Base-by-base conservation (phyloP, 2,797 vertebrate species). In the Triplophysa yarkandensis region DNA sequence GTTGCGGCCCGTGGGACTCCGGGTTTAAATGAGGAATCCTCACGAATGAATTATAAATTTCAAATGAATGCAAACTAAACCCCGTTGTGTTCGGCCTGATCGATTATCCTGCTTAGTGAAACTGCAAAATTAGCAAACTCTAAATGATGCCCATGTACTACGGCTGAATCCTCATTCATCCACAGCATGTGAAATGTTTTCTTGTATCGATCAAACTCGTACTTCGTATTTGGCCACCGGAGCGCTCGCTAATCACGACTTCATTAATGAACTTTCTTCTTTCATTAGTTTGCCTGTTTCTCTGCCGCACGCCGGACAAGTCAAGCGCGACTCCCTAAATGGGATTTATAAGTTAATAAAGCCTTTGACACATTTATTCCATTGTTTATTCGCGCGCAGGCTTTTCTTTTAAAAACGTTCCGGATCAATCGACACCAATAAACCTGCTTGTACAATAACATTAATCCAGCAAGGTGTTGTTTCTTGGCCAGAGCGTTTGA, bases 91-190 rank as follows among this genome's bases (percentile, higher is more conserved):
- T 66, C 55, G 36, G 27, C 27, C 19, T 61, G 44, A 80, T 75
- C 64, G 76, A 82, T 77, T 57, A 36, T 41, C 43, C 30, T 34
- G 62, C 17, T 41, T 39, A 46, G 66, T 54, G 50, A 13, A 28
- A 52, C 34, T 36, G 74, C 77, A 60, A 52, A 23, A 63, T 78
- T 74, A 84, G 82, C 76, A 79, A 68, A 41, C 65, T 52, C 44
- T 23, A 78, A 68, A 66, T 58, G 43, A 74, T 52, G 61, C 58
- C 75, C 68, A 77, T 77, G 44, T 77, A 78, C 10, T 78, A 66
- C 9, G 48, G 61, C 74, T 68, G 80, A 80, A 70, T 57, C 43
- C 21, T 55, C 54, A 5, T 74, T 67, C 57, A 76, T 67, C 43
- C 46, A 54, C 36, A 34, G 50, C 27, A 43, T 67, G 25, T 55